phyloP scores from a whole-genome alignment of 2,113 vertebrate species.

The Himantopus leucocephalus region DNA sequence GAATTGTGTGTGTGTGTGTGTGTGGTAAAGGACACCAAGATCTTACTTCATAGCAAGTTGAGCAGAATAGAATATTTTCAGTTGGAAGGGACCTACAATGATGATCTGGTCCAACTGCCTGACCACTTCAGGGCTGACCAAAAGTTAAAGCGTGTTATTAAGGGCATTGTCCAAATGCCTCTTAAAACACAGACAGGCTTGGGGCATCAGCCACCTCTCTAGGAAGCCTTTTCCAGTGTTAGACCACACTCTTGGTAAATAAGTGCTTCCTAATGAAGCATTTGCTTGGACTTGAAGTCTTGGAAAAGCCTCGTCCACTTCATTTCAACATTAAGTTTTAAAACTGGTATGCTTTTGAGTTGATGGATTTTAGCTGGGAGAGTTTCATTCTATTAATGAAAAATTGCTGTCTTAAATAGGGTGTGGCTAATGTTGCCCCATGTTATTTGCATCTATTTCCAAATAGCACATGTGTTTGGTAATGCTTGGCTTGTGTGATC shows the following conservation, averaged over 20 bases:
- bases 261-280: neutral
- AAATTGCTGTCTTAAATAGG: neutral
- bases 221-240: neutral
- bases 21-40: neutral
- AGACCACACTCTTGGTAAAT: neutral
- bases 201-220: neutral
- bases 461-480: neutral
- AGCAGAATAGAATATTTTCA: neutral
- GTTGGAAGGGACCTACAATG: neutral
- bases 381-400: neutral
- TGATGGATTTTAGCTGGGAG: neutral
- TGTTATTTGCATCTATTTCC: constrained; percentile 21
- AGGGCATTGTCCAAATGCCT: neutral
- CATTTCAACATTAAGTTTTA: neutral
- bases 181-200: neutral
- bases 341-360: neutral
- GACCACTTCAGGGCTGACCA: neutral
- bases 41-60: neutral
- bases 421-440: neutral
- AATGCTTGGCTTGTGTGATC: neutral
- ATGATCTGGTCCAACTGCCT: neutral
- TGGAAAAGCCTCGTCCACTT: neutral
- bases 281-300: neutral
- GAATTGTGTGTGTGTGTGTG: neutral
- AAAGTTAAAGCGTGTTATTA: neutral